Base-by-base conservation (phyloP, 2,113 vertebrate species). In the Dromaius novaehollandiae region DNA sequence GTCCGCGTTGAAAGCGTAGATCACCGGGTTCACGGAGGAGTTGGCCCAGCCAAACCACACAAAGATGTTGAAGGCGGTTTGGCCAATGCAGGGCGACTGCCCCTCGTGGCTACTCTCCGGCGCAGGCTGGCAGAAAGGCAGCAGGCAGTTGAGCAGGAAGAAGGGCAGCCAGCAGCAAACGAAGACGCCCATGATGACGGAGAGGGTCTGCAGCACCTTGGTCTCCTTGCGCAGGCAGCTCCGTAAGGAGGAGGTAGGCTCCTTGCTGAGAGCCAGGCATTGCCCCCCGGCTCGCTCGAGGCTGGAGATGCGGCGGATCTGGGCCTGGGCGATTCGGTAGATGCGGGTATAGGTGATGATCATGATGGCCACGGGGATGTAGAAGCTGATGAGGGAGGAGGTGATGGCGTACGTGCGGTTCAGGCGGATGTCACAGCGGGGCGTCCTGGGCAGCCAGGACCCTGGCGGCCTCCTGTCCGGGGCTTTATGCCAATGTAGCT, bases 151-250 rank as follows among this genome's bases (percentile, higher is more conserved):
- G 48, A 99, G 97, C 20, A 99, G 97, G 89, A 99, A 99, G 40
- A 99, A 99, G 2, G 98, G 98, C 73, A 99, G 96, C 98, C 98
- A 98, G 97, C 98, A 99, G 89, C 98, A 98, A 24, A 99, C 98
- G 8, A 99, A 99, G 53, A 98, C 98, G 16, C 98, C 98, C 98
- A 98, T 97, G 88, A 99, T 99, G 93, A 99, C 95, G 30, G 98
- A 98, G 20, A 99, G 97, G 1, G 98, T 99, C 96, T 99, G 98
- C 21, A 99, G 82, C 18, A 98, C 98, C 95, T 98, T 99, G 94
- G 98, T 98, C 75, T 99, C 98, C 89, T 98, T 98, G 95, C 95
- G 98, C 60, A 99, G 98, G 2, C 98, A 98, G 34, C 98, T 98
- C 92, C 85, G 96, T 66, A 98, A 98, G 2, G 98, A 97, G 69